Evolutionary conservation across 2,113 vertebrate genomes (phyloP), one percentile per base, ranked within the genome.

Genomic region (Corydoras maculifer): DNA sequence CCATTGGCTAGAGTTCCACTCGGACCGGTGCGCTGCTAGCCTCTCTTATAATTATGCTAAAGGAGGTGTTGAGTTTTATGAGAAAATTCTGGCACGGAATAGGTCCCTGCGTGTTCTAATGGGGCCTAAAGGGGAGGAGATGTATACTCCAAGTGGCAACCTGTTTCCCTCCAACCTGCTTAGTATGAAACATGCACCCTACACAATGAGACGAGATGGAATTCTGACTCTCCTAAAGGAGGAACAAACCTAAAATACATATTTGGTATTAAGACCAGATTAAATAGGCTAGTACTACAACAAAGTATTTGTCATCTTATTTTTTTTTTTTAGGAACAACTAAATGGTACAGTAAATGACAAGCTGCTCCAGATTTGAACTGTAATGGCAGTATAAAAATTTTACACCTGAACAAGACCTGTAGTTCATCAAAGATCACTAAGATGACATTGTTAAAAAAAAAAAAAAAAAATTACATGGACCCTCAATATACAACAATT

Each of bases 11-110:
- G 95, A 99, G 84, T 92, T 87, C 60, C 85, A 73, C 73, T 84
- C 91, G 0, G 95, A 98, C 85, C 85, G 73, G 0, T 84, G 18
- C 2, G 91, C 91, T 0, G 95, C 94, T 0, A 32, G 80, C 3
- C 53, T 98, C 70, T 96, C 95, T 8, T 30, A 55, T 5, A 82
- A 85, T 62, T 97, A 97, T 0, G 89, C 93, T 72, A 84, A 54
- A 18, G 95, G 95, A 4, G 95, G 93, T 2, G 83, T 96, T 10
- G 94, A 99, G 81, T 99, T 98, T 83, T 99, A 98, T 3, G 87
- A 95, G 65, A 94, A 95, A 83, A 85, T 97, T 73, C 79, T 99
- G 70, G 83, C 78, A 0, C 86, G 91, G 65, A 98, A 98, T 79
- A 85, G 83, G 78, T 88, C 82, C 11, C 81, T 97, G 55, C 93